These are phyloP conservation scores for Ophraella communa DNA, from an alignment of 2,888 invertebrate species.

Conservation along the genomic window DNA sequence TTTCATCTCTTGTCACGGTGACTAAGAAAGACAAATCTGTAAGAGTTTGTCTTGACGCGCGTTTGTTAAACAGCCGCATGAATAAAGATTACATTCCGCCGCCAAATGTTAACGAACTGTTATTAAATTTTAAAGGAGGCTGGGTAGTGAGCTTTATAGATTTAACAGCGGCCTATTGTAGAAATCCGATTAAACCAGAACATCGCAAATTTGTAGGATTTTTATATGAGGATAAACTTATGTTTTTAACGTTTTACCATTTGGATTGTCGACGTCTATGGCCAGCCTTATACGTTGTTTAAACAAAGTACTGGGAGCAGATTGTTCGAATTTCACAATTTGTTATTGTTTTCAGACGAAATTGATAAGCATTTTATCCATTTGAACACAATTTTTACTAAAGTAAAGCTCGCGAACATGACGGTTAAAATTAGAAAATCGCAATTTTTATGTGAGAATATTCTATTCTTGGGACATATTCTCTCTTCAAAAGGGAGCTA, in stretches of 20 bases:
- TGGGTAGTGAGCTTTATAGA: slow-evolving; percentile 25
- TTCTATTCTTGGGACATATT: too few species aligned
- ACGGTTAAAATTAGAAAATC: neutral
- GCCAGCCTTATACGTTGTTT: neutral
- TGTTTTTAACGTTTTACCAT: slow-evolving; percentile 7
- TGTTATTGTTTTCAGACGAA: neutral
- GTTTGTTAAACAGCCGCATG: slow-evolving; percentile 26
- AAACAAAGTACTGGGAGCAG: neutral
- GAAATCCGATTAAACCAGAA: slow-evolving; percentile 27
- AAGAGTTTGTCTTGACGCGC: slow-evolving; percentile 35
- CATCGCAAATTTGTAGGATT: slow-evolving; percentile 34
- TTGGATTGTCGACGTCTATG: neutral
- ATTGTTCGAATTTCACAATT: neutral
- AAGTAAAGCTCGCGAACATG: neutral
- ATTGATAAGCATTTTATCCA: neutral
- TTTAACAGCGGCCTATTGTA: slow-evolving; percentile 30
- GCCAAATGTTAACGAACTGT: slow-evolving; percentile 7
- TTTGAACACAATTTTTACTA: neutral
- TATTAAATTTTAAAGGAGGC: slow-evolving; percentile 18
- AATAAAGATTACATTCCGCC: slow-evolving; percentile 21
- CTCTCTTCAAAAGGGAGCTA: too few species aligned
- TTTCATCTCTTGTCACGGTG: slow-evolving; percentile 24
- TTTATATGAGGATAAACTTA: slow-evolving; percentile 31
- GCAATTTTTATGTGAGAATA: too few species aligned
- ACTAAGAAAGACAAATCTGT: slow-evolving; percentile 32